Conservation (phyloP, 2,888 invertebrate genomes). For the Limulus polyphemus region DNA sequence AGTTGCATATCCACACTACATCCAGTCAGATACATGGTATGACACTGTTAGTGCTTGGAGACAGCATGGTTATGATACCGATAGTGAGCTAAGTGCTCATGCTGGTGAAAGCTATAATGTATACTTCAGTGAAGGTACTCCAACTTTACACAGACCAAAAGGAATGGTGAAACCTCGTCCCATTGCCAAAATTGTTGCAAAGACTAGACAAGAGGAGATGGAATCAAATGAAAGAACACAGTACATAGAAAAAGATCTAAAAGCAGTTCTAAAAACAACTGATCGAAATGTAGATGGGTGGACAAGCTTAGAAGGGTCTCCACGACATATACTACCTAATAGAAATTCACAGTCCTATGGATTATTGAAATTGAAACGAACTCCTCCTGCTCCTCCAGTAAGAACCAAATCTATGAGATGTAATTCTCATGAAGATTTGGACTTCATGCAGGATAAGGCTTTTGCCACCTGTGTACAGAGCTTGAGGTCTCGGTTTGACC, state of each 20-base stretch:
- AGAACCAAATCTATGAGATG: constrained; percentile 33
- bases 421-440: not conserved
- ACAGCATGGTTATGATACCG: constrained; percentile 22
- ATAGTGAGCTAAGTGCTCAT: constrained; percentile 20
- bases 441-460: constrained; percentile 23
- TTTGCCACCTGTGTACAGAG: constrained; percentile 37
- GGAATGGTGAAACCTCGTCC: constrained; percentile 67
- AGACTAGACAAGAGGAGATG: constrained; percentile 19
- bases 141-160: constrained; percentile 72
- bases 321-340: constrained; percentile 16
- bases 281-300: constrained; percentile 2
- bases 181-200: constrained; percentile 52
- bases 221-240: constrained; percentile 5
- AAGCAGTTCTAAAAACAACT: constrained; percentile 9
- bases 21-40: constrained; percentile 18
- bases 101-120: constrained; percentile 17
- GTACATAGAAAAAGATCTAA: constrained; percentile 9
- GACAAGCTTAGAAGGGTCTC: constrained; percentile 7
- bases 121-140: constrained; percentile 35
- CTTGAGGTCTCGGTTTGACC: constrained; percentile 29
- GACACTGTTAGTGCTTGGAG: constrained; percentile 22
- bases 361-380: constrained; percentile 31
- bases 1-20: constrained; percentile 15
- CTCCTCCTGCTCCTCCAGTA: constrained; percentile 41
- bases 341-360: constrained; percentile 25